These are phyloP conservation scores for Heliothis virescens DNA, from an alignment of 1,140 invertebrate genomes.

Conservation along the genomic window DNA sequence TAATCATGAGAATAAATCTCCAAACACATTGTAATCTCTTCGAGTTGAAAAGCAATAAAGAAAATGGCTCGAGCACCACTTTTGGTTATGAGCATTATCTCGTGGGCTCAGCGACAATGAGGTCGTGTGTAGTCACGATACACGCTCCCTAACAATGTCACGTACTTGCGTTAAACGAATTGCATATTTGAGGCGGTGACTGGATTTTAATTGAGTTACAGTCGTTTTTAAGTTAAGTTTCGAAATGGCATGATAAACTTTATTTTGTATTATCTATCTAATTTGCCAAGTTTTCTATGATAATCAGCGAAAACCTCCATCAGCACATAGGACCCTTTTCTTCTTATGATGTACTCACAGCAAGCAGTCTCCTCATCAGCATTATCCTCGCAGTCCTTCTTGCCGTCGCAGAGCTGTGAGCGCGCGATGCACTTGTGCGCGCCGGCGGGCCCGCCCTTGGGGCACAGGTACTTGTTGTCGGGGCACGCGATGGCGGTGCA, in stretches of 20 bases:
- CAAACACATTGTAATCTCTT: slow-evolving; percentile 7
- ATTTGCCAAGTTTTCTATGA: too few relatives aligned
- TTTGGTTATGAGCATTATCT: slow-evolving; percentile 16
- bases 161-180: not conserved
- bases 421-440: slow-evolving; percentile 95
- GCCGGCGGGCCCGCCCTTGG: slow-evolving; percentile 89
- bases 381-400: slow-evolving; percentile 95
- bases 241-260: too few relatives aligned
- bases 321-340: not conserved
- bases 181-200: slow-evolving; percentile 2
- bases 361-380: slow-evolving; percentile 96
- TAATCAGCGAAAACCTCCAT: too few relatives aligned
- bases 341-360: slow-evolving; percentile 89
- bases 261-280: too few relatives aligned
- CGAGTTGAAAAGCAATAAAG: not conserved
- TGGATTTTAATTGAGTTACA: slow-evolving; percentile 2
- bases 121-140: not conserved
- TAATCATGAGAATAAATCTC: not conserved
- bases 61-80: slow-evolving; percentile 7
- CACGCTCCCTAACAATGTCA: not conserved
- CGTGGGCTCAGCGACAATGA: not conserved
- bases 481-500: slow-evolving; percentile 96
- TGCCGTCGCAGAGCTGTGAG: slow-evolving; percentile 95
- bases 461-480: slow-evolving; percentile 96
- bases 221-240: too few relatives aligned